A percentile compares a stretch with the other conserved stretches of the same genome.
phyloP scores from a whole-genome alignment of 2,797 vertebrate species.

The Scomberomorus guttatus region DNA sequence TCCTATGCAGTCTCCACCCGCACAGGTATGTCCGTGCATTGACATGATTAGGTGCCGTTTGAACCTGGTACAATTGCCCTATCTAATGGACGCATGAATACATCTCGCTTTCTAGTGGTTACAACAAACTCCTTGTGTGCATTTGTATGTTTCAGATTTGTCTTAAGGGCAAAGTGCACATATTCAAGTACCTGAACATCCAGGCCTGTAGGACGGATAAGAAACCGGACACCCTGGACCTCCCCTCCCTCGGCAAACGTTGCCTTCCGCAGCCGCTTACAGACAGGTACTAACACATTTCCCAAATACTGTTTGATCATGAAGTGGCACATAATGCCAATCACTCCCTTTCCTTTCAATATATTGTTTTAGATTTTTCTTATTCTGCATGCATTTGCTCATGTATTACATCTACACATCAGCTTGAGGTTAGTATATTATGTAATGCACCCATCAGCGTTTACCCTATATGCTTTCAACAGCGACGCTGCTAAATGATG shows the following conservation, averaged over 20 bases:
- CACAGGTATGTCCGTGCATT: slow-evolving; percentile 91
- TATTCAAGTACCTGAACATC: slow-evolving; percentile 98
- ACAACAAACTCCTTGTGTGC: neutral
- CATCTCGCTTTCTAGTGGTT: neutral
- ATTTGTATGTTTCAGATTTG: slow-evolving; percentile 91
- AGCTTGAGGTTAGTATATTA: neutral
- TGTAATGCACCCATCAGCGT: neutral
- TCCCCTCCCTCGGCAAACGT: slow-evolving; percentile 93
- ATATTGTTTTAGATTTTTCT: neutral
- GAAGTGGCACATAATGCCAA: neutral
- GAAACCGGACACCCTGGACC: slow-evolving; percentile 96
- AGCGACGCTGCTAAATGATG: too few relatives aligned
- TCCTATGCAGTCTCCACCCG: slow-evolving; percentile 97
- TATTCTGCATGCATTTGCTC: too few relatives aligned
- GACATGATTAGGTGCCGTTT: too few relatives aligned
- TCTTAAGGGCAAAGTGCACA: slow-evolving; percentile 98
- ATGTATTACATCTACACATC: neutral
- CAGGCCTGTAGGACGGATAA: slow-evolving; percentile 96
- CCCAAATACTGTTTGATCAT: neutral
- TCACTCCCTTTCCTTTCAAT: neutral
- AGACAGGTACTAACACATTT: slow-evolving; percentile 88
- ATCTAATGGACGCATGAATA: slow-evolving; percentile 57
- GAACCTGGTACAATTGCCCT: slow-evolving; percentile 35
- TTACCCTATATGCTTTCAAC: too few relatives aligned
- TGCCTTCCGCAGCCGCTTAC: slow-evolving; percentile 94